Evolutionary conservation across 2,113 vertebrate species (phyloP).

Genomic region (Gobius niger): DNA sequence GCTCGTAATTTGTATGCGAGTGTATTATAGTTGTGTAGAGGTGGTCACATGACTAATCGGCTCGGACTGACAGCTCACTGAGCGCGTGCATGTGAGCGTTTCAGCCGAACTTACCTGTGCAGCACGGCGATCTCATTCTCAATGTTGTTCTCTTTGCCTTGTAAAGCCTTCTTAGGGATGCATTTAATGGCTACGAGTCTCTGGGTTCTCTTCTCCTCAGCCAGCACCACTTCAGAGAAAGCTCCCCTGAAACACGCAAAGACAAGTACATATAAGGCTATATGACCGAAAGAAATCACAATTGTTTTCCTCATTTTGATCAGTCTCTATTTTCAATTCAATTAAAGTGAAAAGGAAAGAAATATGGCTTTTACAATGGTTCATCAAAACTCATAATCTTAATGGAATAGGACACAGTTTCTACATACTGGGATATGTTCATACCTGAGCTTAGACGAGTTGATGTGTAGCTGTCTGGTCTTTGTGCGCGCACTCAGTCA

Average conservation of each 20-base stretch:
- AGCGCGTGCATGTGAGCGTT: not conserved
- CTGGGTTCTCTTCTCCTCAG: constrained; percentile 89
- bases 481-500: too few relatives aligned
- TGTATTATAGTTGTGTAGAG: not conserved
- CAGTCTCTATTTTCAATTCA: too few relatives aligned
- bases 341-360: too few relatives aligned
- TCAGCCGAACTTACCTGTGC: constrained; percentile 82
- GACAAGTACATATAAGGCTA: not conserved
- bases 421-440: too few relatives aligned
- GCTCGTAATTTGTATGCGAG: constrained; percentile 7
- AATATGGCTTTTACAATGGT: too few relatives aligned
- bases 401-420: too few relatives aligned
- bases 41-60: not conserved
- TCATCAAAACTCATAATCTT: too few relatives aligned
- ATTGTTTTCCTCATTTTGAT: too few relatives aligned
- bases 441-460: too few relatives aligned
- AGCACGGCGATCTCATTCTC: constrained; percentile 96
- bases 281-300: constrained; percentile 10
- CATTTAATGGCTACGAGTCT: constrained; percentile 97
- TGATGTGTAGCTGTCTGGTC: too few relatives aligned
- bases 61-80: constrained; percentile 7
- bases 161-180: constrained; percentile 93
- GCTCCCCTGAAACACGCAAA: constrained; percentile 81
- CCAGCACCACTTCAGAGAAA: constrained; percentile 96
- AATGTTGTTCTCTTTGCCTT: constrained; percentile 95